Base-by-base conservation (phyloP, 2,113 vertebrate genomes). In the Sakesphorus luctuosus region DNA sequence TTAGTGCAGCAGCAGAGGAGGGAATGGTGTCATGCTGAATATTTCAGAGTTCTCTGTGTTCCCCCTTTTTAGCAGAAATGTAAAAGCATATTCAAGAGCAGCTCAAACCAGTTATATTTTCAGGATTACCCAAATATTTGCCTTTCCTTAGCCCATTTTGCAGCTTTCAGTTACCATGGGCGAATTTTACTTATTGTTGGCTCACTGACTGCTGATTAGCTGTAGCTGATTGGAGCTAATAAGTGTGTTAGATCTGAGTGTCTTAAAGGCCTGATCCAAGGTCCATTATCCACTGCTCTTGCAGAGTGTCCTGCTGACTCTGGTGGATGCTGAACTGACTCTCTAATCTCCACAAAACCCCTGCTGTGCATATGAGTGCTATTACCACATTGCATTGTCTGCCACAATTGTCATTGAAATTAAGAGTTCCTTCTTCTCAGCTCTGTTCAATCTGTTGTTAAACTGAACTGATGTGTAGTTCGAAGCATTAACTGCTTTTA, bases 221-320 rank as follows among this genome's bases (percentile, higher is more conserved):
- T 56, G 73, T 24, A 46, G 13, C 69, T 71, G 35, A 38, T 40
- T 28, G 29, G 84, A 59, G 18, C 13, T 61, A 71, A 63, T 55
- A 67, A 87, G 47, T 59, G 28, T 1, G 0, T 52, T 62, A 16
- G n/a, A 12, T 53, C n/a, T 2, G 28, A 58, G 49, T 31, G 31
- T 59, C 49, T 50, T 36, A 33, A 55, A 47, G 36, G 33, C 33
- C 35, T 75, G 56, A 14, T 13, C 24, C 0, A 0, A 20, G 47
- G 7, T 40, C 52, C 33, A 4, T 87, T 62, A 40, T 19, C 59
- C 47, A 6, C 11, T 61, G 80, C 61, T 36, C 52, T 29, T 80
- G 61, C 46, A 66, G 75, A 53, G 24, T 76, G 59, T 74, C 59
- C 12, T 18, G 9, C 67, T 46, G 81, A 1, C 69, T 84, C 47